These are phyloP conservation scores for Drosophila bunnanda DNA, from an alignment of 2,888 invertebrate species.

Conservation along the genomic window DNA sequence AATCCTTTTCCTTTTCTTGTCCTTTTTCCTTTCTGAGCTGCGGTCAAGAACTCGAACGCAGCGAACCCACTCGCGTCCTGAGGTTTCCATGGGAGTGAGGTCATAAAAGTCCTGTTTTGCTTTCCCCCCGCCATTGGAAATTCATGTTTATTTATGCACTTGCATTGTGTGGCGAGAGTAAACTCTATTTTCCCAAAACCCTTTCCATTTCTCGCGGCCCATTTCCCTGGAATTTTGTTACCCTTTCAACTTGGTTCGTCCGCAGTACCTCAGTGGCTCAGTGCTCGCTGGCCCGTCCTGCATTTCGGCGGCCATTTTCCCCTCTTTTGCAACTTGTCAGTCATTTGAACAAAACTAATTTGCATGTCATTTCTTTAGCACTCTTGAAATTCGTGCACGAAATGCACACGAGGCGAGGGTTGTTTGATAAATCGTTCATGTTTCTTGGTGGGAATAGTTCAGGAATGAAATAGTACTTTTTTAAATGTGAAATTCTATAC, in stretches of 20 bases:
- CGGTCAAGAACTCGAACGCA: conserved; percentile 18
- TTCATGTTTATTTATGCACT: conserved; percentile 73
- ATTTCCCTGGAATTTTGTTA: conserved; percentile 65
- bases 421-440: neutral
- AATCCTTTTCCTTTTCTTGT: conserved; percentile 17
- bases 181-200: conserved; percentile 54
- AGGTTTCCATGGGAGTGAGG: conserved; percentile 32
- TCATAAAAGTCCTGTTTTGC: conserved; percentile 23
- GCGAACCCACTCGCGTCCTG: conserved; percentile 4
- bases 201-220: conserved; percentile 42
- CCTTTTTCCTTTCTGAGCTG: conserved; percentile 18
- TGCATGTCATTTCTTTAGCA: conserved; percentile 81
- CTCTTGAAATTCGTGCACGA: conserved; percentile 78
- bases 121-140: conserved; percentile 28
- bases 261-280: neutral
- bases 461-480: no score
- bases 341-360: conserved; percentile 81
- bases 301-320: conserved; percentile 25
- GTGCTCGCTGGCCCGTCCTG: neutral
- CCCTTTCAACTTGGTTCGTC: conserved; percentile 34
- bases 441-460: neutral
- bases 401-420: conserved; percentile 44
- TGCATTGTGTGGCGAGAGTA: conserved; percentile 73
- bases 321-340: conserved; percentile 75
- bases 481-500: no score